A percentile compares a stretch with the other conserved stretches of the same genome.
Conservation (phyloP, 2,113 vertebrate genomes). For the Melanerpes formicivorus region DNA sequence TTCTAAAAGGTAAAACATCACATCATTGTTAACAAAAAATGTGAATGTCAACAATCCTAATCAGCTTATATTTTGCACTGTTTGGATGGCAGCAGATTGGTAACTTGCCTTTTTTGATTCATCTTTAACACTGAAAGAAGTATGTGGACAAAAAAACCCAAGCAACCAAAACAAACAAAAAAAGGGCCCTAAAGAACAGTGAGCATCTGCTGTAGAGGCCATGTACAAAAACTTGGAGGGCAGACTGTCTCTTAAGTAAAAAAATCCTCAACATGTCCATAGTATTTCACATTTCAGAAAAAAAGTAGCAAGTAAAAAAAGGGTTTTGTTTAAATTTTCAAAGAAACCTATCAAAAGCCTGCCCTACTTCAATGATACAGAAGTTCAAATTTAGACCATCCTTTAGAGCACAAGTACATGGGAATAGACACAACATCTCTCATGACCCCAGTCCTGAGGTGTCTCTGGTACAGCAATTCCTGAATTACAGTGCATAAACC, state of each 20-base stretch:
- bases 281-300: not conserved
- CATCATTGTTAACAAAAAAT: constrained; percentile 24
- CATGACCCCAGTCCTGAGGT: not conserved
- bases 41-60: constrained; percentile 8
- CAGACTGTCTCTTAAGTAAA: not conserved
- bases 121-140: not conserved
- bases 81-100: constrained; percentile 36
- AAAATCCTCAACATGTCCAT: not conserved
- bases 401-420: not conserved
- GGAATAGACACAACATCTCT: not conserved
- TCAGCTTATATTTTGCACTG: constrained; percentile 28
- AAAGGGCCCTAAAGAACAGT: not conserved
- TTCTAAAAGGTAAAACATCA: constrained; percentile 54
- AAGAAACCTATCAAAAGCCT: not conserved
- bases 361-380: not conserved
- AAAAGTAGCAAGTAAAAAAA: not conserved
- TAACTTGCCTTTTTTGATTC: constrained; percentile 45
- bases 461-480: constrained; percentile 7
- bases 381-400: constrained; percentile 22
- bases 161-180: not conserved
- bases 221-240: not conserved
- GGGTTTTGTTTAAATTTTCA: no score
- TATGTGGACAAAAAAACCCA: not conserved
- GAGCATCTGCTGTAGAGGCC: not conserved
- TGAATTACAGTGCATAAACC: constrained; percentile 39